Evolutionary conservation across 2,797 vertebrate species (phyloP).

Genomic region (Otus scops): DNA sequence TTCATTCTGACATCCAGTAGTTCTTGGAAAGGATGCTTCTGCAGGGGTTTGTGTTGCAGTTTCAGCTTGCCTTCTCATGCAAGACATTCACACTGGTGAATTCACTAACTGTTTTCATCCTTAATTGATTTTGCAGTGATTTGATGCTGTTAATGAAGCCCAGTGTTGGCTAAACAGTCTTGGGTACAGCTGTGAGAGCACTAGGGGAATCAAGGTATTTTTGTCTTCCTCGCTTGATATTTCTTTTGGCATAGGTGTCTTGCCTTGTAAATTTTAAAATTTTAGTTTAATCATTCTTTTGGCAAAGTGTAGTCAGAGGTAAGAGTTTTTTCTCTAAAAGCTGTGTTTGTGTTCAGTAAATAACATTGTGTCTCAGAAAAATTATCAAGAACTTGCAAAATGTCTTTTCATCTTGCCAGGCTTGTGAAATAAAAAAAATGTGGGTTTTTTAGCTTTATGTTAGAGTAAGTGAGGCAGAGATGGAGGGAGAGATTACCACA

Average conservation of each 20-base stretch:
- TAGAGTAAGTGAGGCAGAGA: neutral
- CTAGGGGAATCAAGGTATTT: neutral
- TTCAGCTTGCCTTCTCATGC: neutral
- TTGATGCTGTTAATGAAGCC: neutral
- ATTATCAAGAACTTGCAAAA: neutral
- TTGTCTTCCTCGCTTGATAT: neutral
- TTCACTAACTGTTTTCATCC: neutral
- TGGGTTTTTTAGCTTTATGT: neutral
- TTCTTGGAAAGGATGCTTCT: neutral
- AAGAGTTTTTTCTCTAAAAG: neutral
- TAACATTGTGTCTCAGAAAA: neutral
- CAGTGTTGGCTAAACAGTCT: neutral
- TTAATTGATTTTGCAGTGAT: neutral
- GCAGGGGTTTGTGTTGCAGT: neutral
- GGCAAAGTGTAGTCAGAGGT: neutral
- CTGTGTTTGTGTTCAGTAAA: neutral
- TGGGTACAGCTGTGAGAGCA: neutral
- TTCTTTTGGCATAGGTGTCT: neutral
- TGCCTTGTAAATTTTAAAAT: neutral
- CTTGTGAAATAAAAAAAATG: neutral
- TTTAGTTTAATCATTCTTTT: neutral
- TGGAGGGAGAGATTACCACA: neutral
- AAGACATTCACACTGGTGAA: neutral
- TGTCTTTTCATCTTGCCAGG: neutral
- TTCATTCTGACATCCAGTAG: neutral